Evolutionary conservation across 2,797 vertebrate genomes (phyloP).

Genomic region (Neosalanx taihuensis): DNA sequence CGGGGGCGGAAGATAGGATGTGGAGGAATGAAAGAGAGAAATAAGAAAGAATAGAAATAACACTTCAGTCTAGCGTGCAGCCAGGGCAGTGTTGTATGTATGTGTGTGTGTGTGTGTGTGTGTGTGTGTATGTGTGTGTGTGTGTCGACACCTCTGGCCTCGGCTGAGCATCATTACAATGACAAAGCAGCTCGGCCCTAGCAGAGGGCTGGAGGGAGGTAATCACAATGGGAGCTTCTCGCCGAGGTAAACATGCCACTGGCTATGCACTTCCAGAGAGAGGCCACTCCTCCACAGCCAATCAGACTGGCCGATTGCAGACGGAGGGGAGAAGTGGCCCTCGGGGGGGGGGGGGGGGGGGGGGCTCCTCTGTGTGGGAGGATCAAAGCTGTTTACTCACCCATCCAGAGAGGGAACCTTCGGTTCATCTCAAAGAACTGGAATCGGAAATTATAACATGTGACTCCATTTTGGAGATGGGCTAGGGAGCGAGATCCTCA

Average conservation of each 20-base stretch:
- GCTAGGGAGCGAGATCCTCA: slow-evolving; percentile 19
- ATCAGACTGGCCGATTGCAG: slow-evolving; percentile 40
- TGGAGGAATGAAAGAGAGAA: slow-evolving; percentile 23
- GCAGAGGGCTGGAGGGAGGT: slow-evolving; percentile 29
- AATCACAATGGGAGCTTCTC: slow-evolving; percentile 51
- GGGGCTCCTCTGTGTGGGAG: slow-evolving; percentile 33
- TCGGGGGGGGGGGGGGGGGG: slow-evolving; percentile 16
- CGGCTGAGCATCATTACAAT: slow-evolving; percentile 70
- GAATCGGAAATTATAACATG: slow-evolving; percentile 33
- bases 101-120: slow-evolving; percentile 14
- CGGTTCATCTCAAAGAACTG: slow-evolving; percentile 36
- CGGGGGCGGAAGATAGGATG: slow-evolving; percentile 5
- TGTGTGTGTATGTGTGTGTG: slow-evolving; percentile 21
- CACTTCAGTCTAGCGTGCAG: slow-evolving; percentile 8
- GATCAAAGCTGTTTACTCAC: slow-evolving; percentile 56
- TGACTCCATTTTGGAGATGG: slow-evolving; percentile 36
- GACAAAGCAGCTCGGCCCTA: slow-evolving; percentile 63
- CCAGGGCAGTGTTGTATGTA: slow-evolving; percentile 11
- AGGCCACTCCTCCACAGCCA: slow-evolving; percentile 41
- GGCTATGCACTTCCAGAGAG: slow-evolving; percentile 21
- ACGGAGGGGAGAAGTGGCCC: slow-evolving; percentile 41
- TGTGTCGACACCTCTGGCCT: slow-evolving; percentile 65
- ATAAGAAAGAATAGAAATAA: slow-evolving; percentile 28
- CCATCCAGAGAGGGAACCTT: slow-evolving; percentile 34
- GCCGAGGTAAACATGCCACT: slow-evolving; percentile 50